Conservation (phyloP, 2,113 vertebrate species). For the Physeter macrocephalus region DNA sequence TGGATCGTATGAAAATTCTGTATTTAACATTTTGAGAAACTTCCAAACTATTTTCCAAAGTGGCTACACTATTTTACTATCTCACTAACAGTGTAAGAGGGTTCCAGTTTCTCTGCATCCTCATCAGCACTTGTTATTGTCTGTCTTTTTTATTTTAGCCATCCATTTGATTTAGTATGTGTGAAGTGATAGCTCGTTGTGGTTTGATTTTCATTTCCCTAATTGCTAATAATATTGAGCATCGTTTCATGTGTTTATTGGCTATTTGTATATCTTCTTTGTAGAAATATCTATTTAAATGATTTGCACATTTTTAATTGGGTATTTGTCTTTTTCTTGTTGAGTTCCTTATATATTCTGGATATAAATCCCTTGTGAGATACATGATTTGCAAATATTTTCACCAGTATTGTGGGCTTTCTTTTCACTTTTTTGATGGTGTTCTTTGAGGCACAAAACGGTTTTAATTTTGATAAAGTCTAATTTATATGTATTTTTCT, state of each 20-base stretch:
- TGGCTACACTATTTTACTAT: background rate
- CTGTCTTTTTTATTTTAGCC: background rate
- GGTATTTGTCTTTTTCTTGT: too few relatives aligned
- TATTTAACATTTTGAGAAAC: background rate
- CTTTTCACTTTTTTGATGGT: background rate
- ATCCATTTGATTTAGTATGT: background rate
- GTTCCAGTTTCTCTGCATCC: background rate
- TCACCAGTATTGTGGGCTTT: background rate
- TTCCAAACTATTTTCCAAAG: background rate
- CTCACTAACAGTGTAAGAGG: background rate
- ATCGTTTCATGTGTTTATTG: too few relatives aligned
- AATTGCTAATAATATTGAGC: background rate
- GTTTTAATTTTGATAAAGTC: background rate
- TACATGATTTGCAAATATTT: background rate
- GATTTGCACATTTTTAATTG: too few relatives aligned
- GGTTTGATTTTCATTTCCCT: background rate
- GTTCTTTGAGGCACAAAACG: background rate
- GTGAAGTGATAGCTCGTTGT: background rate
- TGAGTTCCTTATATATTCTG: too few relatives aligned
- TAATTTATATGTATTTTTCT: background rate
- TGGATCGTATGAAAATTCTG: background rate
- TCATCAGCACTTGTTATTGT: background rate
- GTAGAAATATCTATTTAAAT: too few relatives aligned
- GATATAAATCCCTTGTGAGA: background rate
- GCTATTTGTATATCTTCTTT: too few relatives aligned